Evolutionary conservation across 2,888 invertebrate genomes (phyloP), one percentile per base, ranked within the genome.

Genomic region (Kuschelorhynchus macadamiae): DNA sequence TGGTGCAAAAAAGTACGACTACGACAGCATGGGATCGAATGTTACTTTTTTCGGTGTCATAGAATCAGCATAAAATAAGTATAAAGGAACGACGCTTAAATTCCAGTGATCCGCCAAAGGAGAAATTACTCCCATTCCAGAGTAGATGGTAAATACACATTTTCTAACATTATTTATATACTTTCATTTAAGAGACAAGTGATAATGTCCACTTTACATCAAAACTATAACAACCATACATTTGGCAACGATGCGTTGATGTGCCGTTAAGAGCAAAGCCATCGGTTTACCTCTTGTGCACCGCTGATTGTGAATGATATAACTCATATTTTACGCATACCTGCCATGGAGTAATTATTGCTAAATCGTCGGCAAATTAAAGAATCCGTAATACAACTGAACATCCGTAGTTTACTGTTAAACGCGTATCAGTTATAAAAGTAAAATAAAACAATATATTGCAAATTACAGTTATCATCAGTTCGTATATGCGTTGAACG

Each of bases 251-350:
- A 4, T 14, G 56, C 30, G 32, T 32, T 44, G 41, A 70, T 70
- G 70, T 81, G 78, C 81, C 81, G 81, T 81, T 81, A 81, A 81
- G 80, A 80, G 80, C 80, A 80, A 81, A 81, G 81, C 77, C 81
- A 81, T 81, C 78, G 80, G 78, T 77, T 80, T 78, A 81, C 80
- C 79, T 80, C 77, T 74, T 73, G 71, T 67, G 71, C 74, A 70
- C 74, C 72, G 74, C 75, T 72, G 61, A 61, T 61, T 61, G 53
- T 55, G 70, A 74, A 74, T 71, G 75, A 73, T 75, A 72, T 67
- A 70, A 67, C 67, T 73, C 71, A 71, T 72, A 72, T 72, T 72
- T 74, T 74, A 70, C 70, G 72, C 71, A 71, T 67, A 62, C 62
- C 44, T 62, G 57, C 50, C 57, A 55, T 69, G 72, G 67, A 72